Conservation (phyloP, 2,797 vertebrate species). For the Fratercula arctica region DNA sequence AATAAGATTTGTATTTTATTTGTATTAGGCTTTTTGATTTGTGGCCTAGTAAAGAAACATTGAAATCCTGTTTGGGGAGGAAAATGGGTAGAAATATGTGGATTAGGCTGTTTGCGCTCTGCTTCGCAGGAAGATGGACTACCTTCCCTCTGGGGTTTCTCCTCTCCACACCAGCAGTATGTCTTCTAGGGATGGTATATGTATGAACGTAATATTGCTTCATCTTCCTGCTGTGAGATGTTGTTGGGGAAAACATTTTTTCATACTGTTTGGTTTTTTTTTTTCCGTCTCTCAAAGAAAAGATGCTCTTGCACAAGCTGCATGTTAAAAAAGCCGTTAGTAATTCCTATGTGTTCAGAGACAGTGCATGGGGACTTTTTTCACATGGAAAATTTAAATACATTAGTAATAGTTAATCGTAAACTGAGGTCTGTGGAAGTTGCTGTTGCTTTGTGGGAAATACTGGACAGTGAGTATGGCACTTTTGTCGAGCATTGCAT, state of each 20-base stretch:
- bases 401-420: not conserved
- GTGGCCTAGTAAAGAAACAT: not conserved
- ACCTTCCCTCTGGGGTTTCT: not conserved
- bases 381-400: not conserved
- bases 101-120: not conserved
- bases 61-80: not conserved
- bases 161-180: not conserved
- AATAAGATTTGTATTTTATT: not conserved
- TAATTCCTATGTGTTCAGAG: not conserved
- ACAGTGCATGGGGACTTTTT: not conserved
- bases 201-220: not conserved
- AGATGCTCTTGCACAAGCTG: not conserved
- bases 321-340: not conserved
- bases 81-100: not conserved
- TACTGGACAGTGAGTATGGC: not conserved
- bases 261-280: not conserved
- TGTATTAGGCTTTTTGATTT: not conserved
- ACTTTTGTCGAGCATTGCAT: accelerated
- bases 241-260: not conserved
- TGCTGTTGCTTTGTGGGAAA: not conserved
- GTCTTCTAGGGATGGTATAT: not conserved
- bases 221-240: not conserved
- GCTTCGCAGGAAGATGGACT: not conserved
- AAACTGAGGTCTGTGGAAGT: not conserved
- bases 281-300: not conserved